Base-by-base conservation (phyloP, 2,797 vertebrate genomes). In the Fratercula arctica region DNA sequence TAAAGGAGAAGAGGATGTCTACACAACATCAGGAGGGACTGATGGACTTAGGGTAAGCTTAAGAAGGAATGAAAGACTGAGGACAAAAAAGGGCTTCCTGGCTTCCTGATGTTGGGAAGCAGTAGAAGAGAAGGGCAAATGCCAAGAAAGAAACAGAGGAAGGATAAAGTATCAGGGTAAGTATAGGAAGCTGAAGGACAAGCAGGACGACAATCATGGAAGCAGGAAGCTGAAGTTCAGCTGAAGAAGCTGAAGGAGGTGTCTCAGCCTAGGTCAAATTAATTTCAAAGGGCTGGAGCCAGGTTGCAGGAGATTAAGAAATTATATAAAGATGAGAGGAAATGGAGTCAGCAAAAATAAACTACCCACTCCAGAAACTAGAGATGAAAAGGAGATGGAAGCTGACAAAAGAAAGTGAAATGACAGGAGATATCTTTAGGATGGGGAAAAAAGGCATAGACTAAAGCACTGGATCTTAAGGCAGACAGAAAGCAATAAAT, bases 311-410 rank as follows among this genome's bases (percentile, higher is more conserved):
- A 93, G 60, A 92, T 85, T 54, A 76, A 87, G 72, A 94, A 83
- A 82, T 21, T 0, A 83, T 59, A 35, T 26, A 83, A 46, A 79
- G 35, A 84, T 39, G 51, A 89, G 45, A 94, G 56, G 84, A 96
- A 96, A 94, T 18, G 13, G 84, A 95, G 68, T 83, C 86, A 95
- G 81, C 90, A 89, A 91, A 95, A 94, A 87, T 94, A 94, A 88
- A 81, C 54, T 73, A 91, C 57, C 46, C 33, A 25, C 90, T 87
- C 68, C 54, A 94, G 79, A 93, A 95, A 57, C 57, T 26, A 77
- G 39, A 89, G 51, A 93, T 80, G 92, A 77, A 89, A 95, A 93
- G 59, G 46, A 86, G 86, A 95, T 87, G 64, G 90, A 85, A 92
- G 80, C 26, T 93, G 83, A 82, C 85, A 94, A 92, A 94, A 94